Base-by-base conservation (phyloP, 64 coral and sea anemone species). In the Montipora foliosa region DNA sequence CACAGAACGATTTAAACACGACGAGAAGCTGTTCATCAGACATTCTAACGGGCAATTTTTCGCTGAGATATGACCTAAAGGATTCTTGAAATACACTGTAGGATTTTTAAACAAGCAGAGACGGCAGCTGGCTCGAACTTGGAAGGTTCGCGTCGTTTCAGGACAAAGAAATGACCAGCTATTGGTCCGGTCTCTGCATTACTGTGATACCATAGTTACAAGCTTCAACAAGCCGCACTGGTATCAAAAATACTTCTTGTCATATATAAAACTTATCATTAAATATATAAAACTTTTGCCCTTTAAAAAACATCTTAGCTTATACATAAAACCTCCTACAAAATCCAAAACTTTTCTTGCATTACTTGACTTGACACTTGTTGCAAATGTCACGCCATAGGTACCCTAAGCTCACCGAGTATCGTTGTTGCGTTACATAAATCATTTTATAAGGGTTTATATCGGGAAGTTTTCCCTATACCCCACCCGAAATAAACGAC, bases 1-100 rank as follows among this genome's bases (percentile, higher is more conserved):
- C 97, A 83, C 97, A 98, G 73, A 98, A 98, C 3, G 91, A 91
- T 2, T 88, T 91, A 47, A 98, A 98, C 12, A 91, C 89, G 13
- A 29, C 62, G 57, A 94, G 24, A 5, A 98, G 94, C 15, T 95
- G 25, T 10, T 49, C 78, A 46, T 98, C 89, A 46, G 91, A 94
- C 95, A 96, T 96, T 83, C 74, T 82, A n/a, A 17, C 11, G 8
- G 76, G 9, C 14, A 64, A 46, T 71, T 46, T 22, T 15, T 46
- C 22, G 45, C 76, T 50, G 44, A 21, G 49, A 70, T 21, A 69
- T 49, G 7, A 5, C 44, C 67, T 20, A 47, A 50, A 70, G 8
- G 49, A 49, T 59, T 85, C 66, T 12, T 44, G 4, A 44, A 44
- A 62, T 8, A 45, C 29, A 7, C 62, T 70, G 4, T 46, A 70